Base-by-base conservation (phyloP, 2,888 invertebrate genomes). In the Rambutsinella grinnellia region DNA sequence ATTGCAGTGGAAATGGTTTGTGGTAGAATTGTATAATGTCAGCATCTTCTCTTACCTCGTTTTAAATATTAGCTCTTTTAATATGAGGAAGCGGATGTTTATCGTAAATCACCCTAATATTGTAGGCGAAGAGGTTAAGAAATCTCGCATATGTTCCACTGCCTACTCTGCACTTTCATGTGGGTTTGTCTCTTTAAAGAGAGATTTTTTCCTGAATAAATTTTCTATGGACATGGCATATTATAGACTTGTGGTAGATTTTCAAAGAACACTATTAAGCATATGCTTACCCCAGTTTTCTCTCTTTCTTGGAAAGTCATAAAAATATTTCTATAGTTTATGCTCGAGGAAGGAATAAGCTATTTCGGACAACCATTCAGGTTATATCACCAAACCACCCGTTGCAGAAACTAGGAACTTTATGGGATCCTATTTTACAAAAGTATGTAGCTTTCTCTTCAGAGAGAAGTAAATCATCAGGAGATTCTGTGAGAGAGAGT, bases 311-410 rank as follows among this genome's bases (percentile, higher is more conserved):
- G 21, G 10, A 21, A 54, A 21, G 54, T 19, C 19, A 54, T 54
- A 24, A 24, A 56, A 56, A 3, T 17, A n/a, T 6, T 44, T 10
- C 6, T 10, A 13, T 10, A 44, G 13, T 44, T 13, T 46, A 17
- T 46, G 2, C 3, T 46, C 17, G 15, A 17, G 46, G n/a, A n/a
- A n/a, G n/a, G n/a, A n/a, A n/a, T n/a, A n/a, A n/a, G n/a, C n/a
- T n/a, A n/a, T n/a, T n/a, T n/a, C n/a, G n/a, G n/a, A n/a, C n/a
- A n/a, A n/a, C n/a, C n/a, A n/a, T n/a, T n/a, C n/a, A n/a, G n/a
- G n/a, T 53, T 8, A 44, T 49, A 21, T 67, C 23, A 60, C 26
- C n/a, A n/a, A 56, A 56, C 70, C 70, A 70, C 62, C 62, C 70
- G 70, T 62, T 62, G 62, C 70, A 23, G 23, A 53, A 69, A 51